phyloP scores from a whole-genome alignment of 2,888 invertebrate genomes.

The Dynastes tityus region DNA sequence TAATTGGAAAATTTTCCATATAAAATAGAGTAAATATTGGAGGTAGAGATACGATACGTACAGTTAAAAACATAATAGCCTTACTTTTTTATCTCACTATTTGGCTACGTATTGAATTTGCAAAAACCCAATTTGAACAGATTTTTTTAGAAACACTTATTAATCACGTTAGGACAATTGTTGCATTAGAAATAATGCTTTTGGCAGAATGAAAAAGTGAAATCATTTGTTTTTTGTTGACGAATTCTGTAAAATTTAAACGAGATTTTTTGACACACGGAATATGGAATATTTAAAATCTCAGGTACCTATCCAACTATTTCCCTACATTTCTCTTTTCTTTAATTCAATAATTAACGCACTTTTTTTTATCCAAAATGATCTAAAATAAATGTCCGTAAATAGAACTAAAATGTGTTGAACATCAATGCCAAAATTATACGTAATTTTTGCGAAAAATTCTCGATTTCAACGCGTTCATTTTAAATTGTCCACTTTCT shows the following conservation, averaged over 20 bases:
- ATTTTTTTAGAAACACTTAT: not conserved
- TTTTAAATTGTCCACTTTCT: not conserved
- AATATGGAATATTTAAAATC: slow-evolving; percentile 17
- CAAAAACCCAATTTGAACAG: not conserved
- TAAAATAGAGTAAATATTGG: not conserved
- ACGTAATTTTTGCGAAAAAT: not conserved
- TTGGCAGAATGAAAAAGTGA: too few relatives aligned
- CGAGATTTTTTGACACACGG: not conserved
- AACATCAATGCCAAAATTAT: not conserved
- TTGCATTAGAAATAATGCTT: too few relatives aligned
- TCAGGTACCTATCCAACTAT: not conserved
- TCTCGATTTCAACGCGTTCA: not conserved
- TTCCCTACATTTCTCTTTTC: not conserved
- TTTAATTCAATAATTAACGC: not conserved
- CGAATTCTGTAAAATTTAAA: too few relatives aligned
- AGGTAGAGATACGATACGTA: not conserved
- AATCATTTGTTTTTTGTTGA: too few relatives aligned
- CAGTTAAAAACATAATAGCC: not conserved
- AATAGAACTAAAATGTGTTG: not conserved
- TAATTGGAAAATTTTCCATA: too few relatives aligned
- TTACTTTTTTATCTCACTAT: too few relatives aligned
- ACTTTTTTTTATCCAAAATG: not conserved
- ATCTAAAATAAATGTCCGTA: not conserved
- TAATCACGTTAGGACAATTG: not conserved
- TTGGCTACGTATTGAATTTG: not conserved